These are phyloP conservation scores for Atrina japonica DNA, from an alignment of 2,888 invertebrate genomes.

Conservation along the genomic window DNA sequence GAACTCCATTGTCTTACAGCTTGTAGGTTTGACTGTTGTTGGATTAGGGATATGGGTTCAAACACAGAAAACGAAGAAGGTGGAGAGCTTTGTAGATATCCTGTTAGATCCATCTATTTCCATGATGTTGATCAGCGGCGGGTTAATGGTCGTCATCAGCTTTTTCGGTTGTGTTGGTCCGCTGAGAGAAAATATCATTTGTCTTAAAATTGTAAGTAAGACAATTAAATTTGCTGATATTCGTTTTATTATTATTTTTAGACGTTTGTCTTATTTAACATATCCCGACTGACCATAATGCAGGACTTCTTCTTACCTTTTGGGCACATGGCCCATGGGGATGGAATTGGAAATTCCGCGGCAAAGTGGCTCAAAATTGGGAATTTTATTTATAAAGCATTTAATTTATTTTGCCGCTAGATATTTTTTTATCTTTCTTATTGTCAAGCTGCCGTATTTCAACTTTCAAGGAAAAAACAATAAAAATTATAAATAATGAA, in stretches of 20 bases:
- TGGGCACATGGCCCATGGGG: no score
- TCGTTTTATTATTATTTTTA: constrained; percentile 2
- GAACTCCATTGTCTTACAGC: no score
- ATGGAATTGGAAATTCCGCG: no score
- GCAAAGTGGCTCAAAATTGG: no score
- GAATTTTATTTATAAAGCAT: no score
- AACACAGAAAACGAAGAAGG: constrained; percentile 68
- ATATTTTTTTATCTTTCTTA: no score
- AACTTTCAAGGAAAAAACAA: no score
- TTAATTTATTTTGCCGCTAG: no score
- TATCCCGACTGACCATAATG: no score
- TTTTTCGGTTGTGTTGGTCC: constrained; percentile 75
- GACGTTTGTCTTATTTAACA: background rate
- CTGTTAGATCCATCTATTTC: constrained; percentile 75
- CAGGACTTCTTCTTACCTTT: no score
- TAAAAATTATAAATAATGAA: no score
- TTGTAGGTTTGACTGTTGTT: constrained; percentile 58
- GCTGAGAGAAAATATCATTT: constrained; percentile 73
- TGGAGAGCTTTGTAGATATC: constrained; percentile 73
- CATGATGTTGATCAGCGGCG: constrained; percentile 70
- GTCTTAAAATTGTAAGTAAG: constrained; percentile 70
- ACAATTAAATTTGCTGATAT: background rate
- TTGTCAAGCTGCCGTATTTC: no score
- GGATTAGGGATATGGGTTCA: constrained; percentile 72
- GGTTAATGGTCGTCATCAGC: constrained; percentile 65